Conservation (phyloP, 1,140 invertebrate species). For the Bombus fervidus region DNA sequence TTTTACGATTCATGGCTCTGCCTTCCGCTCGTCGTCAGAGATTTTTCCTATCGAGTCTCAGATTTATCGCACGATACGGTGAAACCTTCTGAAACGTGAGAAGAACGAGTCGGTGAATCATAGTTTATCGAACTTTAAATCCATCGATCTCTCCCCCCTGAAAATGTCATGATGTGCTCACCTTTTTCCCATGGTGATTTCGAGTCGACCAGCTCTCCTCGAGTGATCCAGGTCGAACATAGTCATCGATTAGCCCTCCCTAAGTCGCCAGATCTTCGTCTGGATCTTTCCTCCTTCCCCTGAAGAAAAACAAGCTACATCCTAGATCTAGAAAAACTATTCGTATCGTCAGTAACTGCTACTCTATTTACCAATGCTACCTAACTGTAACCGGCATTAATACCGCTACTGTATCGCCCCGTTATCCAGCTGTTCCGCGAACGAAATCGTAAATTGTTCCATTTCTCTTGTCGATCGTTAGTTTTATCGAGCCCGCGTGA, state of each 20-base stretch:
- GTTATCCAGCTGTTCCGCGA: conserved; percentile 36
- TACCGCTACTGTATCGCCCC: conserved; percentile 45
- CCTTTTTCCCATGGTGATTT: not conserved
- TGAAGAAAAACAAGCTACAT: conserved; percentile 4
- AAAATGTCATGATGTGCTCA: not conserved
- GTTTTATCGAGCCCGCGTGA: not conserved
- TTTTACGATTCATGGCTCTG: conserved; percentile 1
- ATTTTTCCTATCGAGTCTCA: too few species aligned
- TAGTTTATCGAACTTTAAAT: conserved; percentile 5
- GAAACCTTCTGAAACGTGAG: not conserved
- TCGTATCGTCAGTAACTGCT: conserved; percentile 55
- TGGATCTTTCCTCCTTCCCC: conserved; percentile 24
- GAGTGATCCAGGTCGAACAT: not conserved
- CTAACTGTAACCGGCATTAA: conserved; percentile 35
- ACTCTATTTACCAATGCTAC: conserved; percentile 53
- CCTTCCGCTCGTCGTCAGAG: not conserved
- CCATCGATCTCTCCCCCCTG: conserved; percentile 28
- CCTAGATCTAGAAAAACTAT: conserved; percentile 49
- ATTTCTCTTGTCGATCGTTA: conserved; percentile 5
- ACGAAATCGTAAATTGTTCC: conserved; percentile 16
- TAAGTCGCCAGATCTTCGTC: conserved; percentile 23
- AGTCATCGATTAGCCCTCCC: not conserved
- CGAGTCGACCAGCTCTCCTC: not conserved
- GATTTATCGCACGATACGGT: too few species aligned
- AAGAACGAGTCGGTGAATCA: not conserved